A percentile compares a stretch with the other conserved stretches of the same genome.
Conservation (phyloP, 2,888 invertebrate genomes). For the Cryptocheilus praepositus region DNA sequence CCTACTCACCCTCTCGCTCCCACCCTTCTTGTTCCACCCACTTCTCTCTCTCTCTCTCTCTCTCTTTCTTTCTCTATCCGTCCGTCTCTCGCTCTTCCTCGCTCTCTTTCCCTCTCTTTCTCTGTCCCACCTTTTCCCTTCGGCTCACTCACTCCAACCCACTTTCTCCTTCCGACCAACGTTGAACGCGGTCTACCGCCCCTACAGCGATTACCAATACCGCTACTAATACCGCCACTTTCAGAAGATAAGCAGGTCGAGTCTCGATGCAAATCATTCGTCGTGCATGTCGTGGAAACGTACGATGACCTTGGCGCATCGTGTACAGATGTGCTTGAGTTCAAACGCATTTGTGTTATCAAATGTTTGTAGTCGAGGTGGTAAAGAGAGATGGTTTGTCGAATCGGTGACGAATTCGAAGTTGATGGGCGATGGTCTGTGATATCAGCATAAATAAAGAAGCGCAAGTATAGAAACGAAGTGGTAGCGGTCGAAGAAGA, state of each 20-base stretch:
- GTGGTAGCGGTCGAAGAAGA: no score
- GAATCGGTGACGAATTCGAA: no score
- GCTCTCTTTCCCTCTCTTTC: neutral
- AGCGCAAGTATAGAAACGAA: no score
- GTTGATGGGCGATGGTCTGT: no score
- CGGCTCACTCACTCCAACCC: conserved; percentile 8
- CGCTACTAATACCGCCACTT: conserved; percentile 3
- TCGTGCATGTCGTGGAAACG: neutral
- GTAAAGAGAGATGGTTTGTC: no score
- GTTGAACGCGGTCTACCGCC: conserved; percentile 6
- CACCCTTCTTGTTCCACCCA: conserved; percentile 19
- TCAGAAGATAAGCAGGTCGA: neutral
- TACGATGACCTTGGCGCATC: neutral
- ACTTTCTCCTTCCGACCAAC: neutral
- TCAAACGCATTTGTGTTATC: neutral
- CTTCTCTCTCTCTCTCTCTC: neutral
- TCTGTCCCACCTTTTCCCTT: conserved; percentile 1
- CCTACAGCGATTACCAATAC: conserved; percentile 32
- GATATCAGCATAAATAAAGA: no score
- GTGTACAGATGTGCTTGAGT: neutral
- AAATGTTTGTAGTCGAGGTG: no score
- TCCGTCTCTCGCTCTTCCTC: no score
- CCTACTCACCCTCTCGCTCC: neutral
- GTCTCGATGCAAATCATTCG: neutral
- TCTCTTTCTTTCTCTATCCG: no score